Percentiles rank a stretch among this genome's conserved stretches.
Evolutionary conservation across 92 coral and sea anemone species (phyloP).

Genomic region (Palythoa grandiflora): DNA sequence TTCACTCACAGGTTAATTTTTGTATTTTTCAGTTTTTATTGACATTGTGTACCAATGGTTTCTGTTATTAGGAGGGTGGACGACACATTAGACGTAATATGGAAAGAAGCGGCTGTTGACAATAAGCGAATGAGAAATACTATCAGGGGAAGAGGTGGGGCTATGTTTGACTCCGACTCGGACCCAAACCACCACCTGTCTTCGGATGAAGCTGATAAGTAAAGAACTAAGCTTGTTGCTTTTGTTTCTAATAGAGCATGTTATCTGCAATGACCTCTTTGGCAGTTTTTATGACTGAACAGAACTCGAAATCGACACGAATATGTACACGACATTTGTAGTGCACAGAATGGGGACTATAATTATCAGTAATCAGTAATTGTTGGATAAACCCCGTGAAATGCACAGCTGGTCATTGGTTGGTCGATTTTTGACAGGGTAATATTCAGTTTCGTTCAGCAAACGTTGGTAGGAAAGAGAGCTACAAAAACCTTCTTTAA

Average conservation of each 20-base stretch:
- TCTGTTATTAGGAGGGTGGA: conserved; percentile 73
- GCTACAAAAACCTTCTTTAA: too few relatives aligned
- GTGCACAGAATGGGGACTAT: too few relatives aligned
- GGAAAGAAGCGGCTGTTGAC: conserved; percentile 84
- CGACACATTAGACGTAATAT: conserved; percentile 82
- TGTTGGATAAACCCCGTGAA: too few relatives aligned
- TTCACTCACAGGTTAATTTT: too few relatives aligned
- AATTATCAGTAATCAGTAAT: too few relatives aligned
- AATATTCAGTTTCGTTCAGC: too few relatives aligned
- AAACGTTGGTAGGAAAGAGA: too few relatives aligned
- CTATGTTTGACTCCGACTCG: conserved; percentile 76
- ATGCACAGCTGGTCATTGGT: too few relatives aligned
- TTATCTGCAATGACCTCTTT: neutral
- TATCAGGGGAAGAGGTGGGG: conserved; percentile 68
- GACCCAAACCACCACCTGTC: conserved; percentile 71
- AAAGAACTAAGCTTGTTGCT: neutral
- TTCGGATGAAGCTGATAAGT: conserved; percentile 69
- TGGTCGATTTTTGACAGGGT: too few relatives aligned
- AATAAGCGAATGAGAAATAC: conserved; percentile 79
- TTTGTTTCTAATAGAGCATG: neutral
- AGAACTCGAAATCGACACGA: too few relatives aligned
- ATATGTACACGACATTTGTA: too few relatives aligned
- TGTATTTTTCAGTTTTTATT: neutral
- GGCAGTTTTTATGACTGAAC: too few relatives aligned
- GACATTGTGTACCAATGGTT: neutral